phyloP scores from a whole-genome alignment of 2,113 vertebrate genomes.

The Engystomops pustulosus region DNA sequence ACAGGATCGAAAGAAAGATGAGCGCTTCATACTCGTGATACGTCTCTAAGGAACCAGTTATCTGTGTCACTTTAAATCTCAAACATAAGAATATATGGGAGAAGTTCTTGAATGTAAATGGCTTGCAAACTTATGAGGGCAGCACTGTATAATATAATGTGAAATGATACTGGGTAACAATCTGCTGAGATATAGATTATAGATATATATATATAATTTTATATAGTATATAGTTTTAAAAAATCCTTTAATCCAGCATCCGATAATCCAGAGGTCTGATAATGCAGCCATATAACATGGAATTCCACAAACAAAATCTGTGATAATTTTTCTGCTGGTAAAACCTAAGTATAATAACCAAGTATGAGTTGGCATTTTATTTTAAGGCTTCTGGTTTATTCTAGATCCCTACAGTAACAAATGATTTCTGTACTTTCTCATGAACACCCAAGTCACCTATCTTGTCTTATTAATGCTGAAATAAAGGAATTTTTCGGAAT shows the following conservation, averaged over 20 bases:
- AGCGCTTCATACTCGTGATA: background rate
- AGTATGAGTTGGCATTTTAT: background rate
- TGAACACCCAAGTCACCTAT: background rate
- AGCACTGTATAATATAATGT: constrained; percentile 25
- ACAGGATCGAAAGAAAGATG: background rate
- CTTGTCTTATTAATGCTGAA: background rate
- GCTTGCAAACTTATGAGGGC: constrained; percentile 10
- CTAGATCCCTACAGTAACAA: too few species aligned
- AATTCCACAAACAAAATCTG: background rate
- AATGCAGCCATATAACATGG: background rate
- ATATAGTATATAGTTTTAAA: constrained; percentile 1
- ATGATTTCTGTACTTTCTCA: background rate
- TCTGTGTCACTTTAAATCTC: background rate
- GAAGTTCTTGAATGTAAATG: background rate
- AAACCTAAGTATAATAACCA: background rate
- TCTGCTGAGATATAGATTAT: constrained; percentile 19
- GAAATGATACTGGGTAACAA: background rate
- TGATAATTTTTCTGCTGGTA: background rate
- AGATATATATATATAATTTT: constrained; percentile 32
- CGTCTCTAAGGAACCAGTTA: background rate
- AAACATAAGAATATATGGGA: background rate
- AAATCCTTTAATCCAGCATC: background rate
- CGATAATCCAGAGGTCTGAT: background rate
- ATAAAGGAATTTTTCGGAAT: background rate
- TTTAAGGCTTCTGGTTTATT: too few species aligned